Evolutionary conservation across 1,140 invertebrate genomes (phyloP).

Genomic region (Daktulosphaira vitifoliae): DNA sequence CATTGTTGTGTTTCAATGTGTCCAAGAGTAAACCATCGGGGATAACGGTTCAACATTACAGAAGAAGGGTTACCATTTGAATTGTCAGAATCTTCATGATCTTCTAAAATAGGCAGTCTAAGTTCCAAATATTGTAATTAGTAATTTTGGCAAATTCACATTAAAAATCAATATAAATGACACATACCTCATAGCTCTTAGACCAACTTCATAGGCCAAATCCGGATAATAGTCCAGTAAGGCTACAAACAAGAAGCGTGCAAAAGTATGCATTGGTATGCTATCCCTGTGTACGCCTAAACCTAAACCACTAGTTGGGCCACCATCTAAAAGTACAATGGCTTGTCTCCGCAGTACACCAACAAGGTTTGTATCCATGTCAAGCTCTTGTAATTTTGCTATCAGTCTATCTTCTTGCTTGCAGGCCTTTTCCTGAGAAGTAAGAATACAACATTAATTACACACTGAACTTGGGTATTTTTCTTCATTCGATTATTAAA

Average conservation of each 20-base stretch:
- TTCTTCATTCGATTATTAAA: too few relatives aligned
- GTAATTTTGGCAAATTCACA: constrained; percentile 25
- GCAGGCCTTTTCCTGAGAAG: constrained; percentile 53
- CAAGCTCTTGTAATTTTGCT: constrained; percentile 62
- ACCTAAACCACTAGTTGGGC: constrained; percentile 64
- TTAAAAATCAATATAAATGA: neutral
- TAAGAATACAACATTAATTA: too few relatives aligned
- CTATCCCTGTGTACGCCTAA: constrained; percentile 65
- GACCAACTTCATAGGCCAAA: constrained; percentile 61
- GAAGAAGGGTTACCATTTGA: constrained; percentile 44
- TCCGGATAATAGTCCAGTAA: constrained; percentile 63
- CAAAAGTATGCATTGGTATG: constrained; percentile 75
- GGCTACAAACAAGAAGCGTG: constrained; percentile 66
- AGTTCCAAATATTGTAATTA: too few relatives aligned
- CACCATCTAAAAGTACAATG: constrained; percentile 57
- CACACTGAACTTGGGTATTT: too few relatives aligned
- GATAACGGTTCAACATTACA: constrained; percentile 51
- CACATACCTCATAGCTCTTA: constrained; percentile 51
- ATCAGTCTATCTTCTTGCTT: constrained; percentile 71
- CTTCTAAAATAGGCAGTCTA: constrained; percentile 67
- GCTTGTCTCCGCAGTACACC: constrained; percentile 53
- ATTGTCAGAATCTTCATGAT: constrained; percentile 57
- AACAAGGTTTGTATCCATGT: constrained; percentile 60
- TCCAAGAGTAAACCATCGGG: constrained; percentile 61
- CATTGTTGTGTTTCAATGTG: constrained; percentile 76